Base-by-base conservation (phyloP, 2,888 invertebrate genomes). In the Cosmopolites sordidus region DNA sequence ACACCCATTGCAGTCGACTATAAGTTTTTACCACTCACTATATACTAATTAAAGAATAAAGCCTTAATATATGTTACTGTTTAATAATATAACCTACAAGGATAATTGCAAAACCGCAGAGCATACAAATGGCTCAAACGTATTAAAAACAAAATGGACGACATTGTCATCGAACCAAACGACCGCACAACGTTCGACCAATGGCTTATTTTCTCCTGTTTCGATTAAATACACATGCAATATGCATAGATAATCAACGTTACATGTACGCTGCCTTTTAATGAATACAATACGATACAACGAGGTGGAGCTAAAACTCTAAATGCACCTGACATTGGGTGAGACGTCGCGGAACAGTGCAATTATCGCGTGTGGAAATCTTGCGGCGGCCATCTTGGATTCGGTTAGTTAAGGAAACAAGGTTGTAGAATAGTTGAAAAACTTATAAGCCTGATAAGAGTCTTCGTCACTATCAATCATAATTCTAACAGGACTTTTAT, bases 291-390 rank as follows among this genome's bases (percentile, higher is more conserved):
- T 33, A n/a, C 33, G 33, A 33, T 33, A 33, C n/a, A 12, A 3
- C 33, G 29, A 39, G 47, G 47, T 39, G 47, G 47, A 47, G 47
- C 47, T 47, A 14, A 17, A 22, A 15, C 39, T 40, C 37, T 39
- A 39, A 29, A 40, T 47, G 33, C 33, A 39, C 29, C 40, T 46
- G 46, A 18, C 22, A 47, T 47, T 47, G 47, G 47, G 29, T 39
- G 27, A 27, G 22, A 46, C 38, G 15, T 37, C 15, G 27, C 22
- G 29, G 18, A 46, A 33, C 14, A 45, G 17, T 46, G 22, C 22
- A 39, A 27, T 40, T 47, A 47, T 47, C 47, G 29, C 40, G n/a
- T 16, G 16, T 15, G 39, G 17, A 47, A n/a, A 47, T 47, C 47
- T 47, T 16, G 15, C 14, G 15, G 39, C 29, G 27, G 39, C 47